A percentile compares a stretch with the other conserved stretches of the same genome.
Evolutionary conservation across 2,797 vertebrate genomes (phyloP).

Genomic region (Chaetophractus vellerosus): DNA sequence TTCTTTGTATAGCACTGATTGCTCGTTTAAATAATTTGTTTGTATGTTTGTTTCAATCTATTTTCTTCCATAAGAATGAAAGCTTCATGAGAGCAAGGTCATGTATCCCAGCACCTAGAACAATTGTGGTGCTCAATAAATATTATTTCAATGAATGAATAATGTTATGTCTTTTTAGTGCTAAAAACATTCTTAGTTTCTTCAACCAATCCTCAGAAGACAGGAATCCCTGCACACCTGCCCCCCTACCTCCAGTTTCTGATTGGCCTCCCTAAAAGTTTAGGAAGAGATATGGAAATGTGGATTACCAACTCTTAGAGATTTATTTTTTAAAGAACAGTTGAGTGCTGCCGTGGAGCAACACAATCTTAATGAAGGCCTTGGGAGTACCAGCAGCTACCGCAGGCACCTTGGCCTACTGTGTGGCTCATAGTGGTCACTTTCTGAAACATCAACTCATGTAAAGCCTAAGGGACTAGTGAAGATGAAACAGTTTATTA

Average conservation of each 20-base stretch:
- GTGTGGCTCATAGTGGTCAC: background rate
- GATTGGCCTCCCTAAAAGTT: background rate
- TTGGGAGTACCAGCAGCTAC: background rate
- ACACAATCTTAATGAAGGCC: background rate
- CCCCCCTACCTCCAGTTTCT: background rate
- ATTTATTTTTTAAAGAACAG: background rate
- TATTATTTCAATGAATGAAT: conserved; percentile 37
- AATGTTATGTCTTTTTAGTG: background rate
- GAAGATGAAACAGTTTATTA: background rate
- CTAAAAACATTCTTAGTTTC: background rate
- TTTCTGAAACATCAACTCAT: background rate
- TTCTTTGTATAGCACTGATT: background rate
- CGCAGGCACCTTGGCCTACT: background rate
- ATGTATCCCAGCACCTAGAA: background rate
- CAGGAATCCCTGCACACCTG: background rate
- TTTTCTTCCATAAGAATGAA: conserved; percentile 32
- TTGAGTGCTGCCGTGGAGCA: background rate
- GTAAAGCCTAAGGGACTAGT: background rate
- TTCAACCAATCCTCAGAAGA: background rate
- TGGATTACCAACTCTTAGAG: background rate
- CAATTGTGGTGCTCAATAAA: background rate
- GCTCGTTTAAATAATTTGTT: background rate
- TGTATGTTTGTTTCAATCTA: background rate
- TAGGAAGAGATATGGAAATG: background rate
- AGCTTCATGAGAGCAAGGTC: background rate